Conservation (phyloP, 2,797 vertebrate genomes). For the Esox lucius region DNA sequence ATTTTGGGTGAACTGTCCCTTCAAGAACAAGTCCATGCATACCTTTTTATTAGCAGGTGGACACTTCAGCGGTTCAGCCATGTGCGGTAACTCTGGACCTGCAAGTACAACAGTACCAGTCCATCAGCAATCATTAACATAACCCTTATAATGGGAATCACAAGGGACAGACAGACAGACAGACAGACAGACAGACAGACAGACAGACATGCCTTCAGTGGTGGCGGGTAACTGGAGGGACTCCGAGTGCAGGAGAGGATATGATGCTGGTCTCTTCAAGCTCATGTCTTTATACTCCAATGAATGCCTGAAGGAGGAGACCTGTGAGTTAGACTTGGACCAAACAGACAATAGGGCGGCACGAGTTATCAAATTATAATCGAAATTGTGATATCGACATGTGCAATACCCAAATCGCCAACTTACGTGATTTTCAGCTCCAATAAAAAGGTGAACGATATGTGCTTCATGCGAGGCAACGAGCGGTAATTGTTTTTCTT, state of each 20-base stretch:
- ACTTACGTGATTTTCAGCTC: no score
- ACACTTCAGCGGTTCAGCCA: constrained; percentile 84
- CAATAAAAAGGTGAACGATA: no score
- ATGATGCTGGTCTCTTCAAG: constrained; percentile 90
- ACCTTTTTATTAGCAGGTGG: constrained; percentile 89
- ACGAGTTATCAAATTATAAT: no score
- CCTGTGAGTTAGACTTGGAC: neutral
- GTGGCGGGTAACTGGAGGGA: constrained; percentile 79
- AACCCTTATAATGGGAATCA: neutral
- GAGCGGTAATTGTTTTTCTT: no score
- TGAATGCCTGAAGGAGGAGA: constrained; percentile 74
- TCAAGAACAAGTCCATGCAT: constrained; percentile 19
- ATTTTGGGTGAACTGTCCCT: neutral
- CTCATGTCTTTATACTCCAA: constrained; percentile 84
- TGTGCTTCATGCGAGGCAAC: no score
- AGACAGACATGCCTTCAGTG: constrained; percentile 76
- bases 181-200: neutral
- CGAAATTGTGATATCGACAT: no score
- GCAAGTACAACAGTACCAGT: constrained; percentile 11
- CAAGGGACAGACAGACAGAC: neutral
- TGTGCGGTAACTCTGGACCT: constrained; percentile 82
- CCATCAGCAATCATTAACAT: neutral
- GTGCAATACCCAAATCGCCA: no score
- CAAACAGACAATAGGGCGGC: no score
- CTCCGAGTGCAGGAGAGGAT: constrained; percentile 87